Conservation (phyloP, 1,140 invertebrate genomes). For the Papilio machaon region DNA sequence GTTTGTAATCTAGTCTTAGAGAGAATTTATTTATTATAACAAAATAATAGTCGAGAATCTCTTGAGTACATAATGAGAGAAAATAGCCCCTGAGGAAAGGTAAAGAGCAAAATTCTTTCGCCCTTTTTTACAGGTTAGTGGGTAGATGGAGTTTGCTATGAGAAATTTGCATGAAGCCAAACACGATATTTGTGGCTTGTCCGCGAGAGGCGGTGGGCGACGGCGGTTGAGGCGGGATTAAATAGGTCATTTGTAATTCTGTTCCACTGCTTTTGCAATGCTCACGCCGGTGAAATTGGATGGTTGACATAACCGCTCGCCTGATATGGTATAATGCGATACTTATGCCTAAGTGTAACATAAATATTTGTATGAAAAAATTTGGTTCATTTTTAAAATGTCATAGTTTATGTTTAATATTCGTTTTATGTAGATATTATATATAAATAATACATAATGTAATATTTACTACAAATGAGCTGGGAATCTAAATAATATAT, state of each 20-base stretch:
- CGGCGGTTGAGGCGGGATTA: constrained; percentile 14
- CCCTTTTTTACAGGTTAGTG: not conserved
- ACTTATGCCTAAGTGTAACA: constrained; percentile 2
- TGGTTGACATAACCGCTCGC: constrained; percentile 11
- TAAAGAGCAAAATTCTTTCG: not conserved
- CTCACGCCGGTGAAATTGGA: constrained; percentile 20
- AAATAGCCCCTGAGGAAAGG: not conserved
- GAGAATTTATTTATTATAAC: too few relatives aligned
- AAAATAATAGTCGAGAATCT: not conserved
- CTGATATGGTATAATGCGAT: constrained; percentile 2
- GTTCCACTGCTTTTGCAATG: constrained; percentile 16
- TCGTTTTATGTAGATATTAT: not conserved
- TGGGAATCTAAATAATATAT: not conserved
- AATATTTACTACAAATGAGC: not conserved
- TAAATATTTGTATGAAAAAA: not conserved
- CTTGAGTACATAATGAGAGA: not conserved
- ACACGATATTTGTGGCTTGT: constrained; percentile 19
- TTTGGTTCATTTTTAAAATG: not conserved
- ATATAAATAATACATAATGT: not conserved
- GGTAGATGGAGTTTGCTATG: constrained; percentile 5
- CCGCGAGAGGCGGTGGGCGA: not conserved
- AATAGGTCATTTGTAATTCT: constrained; percentile 24
- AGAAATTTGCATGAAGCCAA: constrained; percentile 20
- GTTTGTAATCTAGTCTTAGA: too few relatives aligned
- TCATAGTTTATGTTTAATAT: not conserved